Evolutionary conservation across 23 tunicate species (phyloP), one percentile per base, ranked within the genome.

Genomic region (Ciona savignyi): DNA sequence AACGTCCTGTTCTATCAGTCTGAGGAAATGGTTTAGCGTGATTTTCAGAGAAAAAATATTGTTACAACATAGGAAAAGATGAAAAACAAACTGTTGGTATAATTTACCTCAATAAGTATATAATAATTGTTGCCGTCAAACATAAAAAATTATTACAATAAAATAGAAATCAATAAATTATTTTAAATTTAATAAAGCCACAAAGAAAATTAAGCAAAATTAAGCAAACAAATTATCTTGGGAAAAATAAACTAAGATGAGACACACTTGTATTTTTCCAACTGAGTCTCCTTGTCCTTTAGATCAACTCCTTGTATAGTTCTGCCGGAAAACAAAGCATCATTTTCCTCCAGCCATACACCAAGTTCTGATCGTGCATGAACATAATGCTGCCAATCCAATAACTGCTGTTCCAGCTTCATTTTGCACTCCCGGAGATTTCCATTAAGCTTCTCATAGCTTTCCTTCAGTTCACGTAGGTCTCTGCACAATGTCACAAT

Each of bases 211-310:
- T n/a, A n/a, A n/a, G n/a, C n/a, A n/a, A n/a, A n/a, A n/a, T n/a
- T n/a, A n/a, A n/a, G n/a, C n/a, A n/a, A n/a, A n/a, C n/a, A n/a
- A n/a, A n/a, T n/a, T n/a, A n/a, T n/a, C n/a, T n/a, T n/a, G n/a
- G n/a, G n/a, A n/a, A n/a, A n/a, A n/a, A n/a, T n/a, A n/a, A n/a
- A n/a, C n/a, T n/a, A n/a, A n/a, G n/a, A 49, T 49, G 15, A 49
- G 31, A 33, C 83, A 9, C 60, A 85, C 92, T 67, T 87, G 74
- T 81, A 87, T 81, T 87, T 87, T 25, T 81, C 87, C 0, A 68
- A 29, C 48, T 83, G 89, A 1, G 79, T 77, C 65, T 82, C 88
- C 69, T 89, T 89, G 70, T 81, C 96, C 51, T 79, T 89, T 30
- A 89, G 63, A 64, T 89, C 96, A 74, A 51, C 75, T 23, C 78